Base-by-base conservation (phyloP, 92 coral and sea anemone genomes). In the Plumapathes pennacea region DNA sequence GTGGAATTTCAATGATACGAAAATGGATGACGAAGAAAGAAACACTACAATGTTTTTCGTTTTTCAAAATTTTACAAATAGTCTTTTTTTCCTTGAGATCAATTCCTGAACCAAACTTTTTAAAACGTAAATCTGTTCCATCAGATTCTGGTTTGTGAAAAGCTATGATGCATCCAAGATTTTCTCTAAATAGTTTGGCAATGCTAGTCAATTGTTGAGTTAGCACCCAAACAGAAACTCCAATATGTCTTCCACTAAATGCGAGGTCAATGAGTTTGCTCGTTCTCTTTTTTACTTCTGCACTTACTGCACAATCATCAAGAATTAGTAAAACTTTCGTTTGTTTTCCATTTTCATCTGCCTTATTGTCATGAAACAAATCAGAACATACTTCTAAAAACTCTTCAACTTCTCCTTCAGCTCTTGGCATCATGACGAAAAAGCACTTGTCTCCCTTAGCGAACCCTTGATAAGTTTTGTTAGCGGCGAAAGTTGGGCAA, bases 21-120 rank as follows among this genome's bases (percentile, higher is more conserved):
- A 29, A 73, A 73, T 38, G 81, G 81, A 73, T 62, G 28, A n/a
- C 80, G 27, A 34, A 72, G 52, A 50, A 69, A 72, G 62, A 72
- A 50, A 37, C 80, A 72, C 71, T 47, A 12, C 62, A 50, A 72
- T 72, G 62, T 51, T 57, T 56, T 60, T 52, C 71, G 9, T 62
- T 21, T 51, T 61, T 72, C 3, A 72, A 28, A 1, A 60, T 54
- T 50, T 39, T 54, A 3, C 18, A 10, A 17, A 42, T 53, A 25
- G 28, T 37, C 15, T 67, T 67, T 10, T 56, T 43, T 10, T 15
- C 22, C 46, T 67, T 64, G 20, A 40, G 0, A 15, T 32, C 45
- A 19, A 63, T 21, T 7, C 36, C 58, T 0, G 63, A 54, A 3
- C 75, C 78, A 49, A 59, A 71, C 27, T 71, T 69, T 50, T 71